A percentile compares a stretch with the other conserved stretches of the same genome.
These are phyloP conservation scores for Drosophila lutescens DNA, from an alignment of 2,888 invertebrate species.

Conservation along the genomic window DNA sequence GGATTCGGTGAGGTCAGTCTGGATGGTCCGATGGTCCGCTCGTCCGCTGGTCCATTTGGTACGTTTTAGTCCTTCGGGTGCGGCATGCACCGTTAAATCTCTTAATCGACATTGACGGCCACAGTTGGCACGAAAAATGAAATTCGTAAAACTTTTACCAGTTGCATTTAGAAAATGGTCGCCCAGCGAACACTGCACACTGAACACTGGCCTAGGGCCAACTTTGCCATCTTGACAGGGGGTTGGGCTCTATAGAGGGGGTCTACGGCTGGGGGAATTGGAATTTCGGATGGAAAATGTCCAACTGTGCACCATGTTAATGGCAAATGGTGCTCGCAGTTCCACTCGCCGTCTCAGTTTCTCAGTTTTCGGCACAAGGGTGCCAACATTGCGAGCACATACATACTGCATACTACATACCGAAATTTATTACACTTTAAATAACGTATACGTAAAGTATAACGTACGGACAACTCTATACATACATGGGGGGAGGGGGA, in stretches of 20 bases:
- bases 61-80: constrained; percentile 1
- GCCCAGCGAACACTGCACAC: constrained; percentile 7
- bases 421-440: constrained; percentile 67
- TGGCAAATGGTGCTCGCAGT: constrained; percentile 56
- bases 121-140: constrained; percentile 60
- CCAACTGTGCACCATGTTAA: constrained; percentile 67
- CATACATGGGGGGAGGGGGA: neutral
- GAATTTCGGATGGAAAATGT: constrained; percentile 49
- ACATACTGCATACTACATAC: constrained; percentile 23
- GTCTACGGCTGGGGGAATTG: constrained; percentile 25
- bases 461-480: constrained; percentile 12
- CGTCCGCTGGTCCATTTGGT: neutral
- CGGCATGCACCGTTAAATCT: constrained; percentile 63
- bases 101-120: constrained; percentile 73
- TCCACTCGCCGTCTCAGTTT: constrained; percentile 13
- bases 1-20: neutral
- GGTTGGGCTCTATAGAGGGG: neutral
- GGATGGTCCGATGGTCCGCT: neutral
- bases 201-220: constrained; percentile 16
- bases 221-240: constrained; percentile 41
- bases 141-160: constrained; percentile 64
- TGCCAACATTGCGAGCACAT: constrained; percentile 45
- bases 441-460: constrained; percentile 55
- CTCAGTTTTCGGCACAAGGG: constrained; percentile 44
- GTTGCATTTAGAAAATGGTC: constrained; percentile 66